Evolutionary conservation across 2,888 invertebrate genomes (phyloP).

Genomic region (Nyleta sp.): DNA sequence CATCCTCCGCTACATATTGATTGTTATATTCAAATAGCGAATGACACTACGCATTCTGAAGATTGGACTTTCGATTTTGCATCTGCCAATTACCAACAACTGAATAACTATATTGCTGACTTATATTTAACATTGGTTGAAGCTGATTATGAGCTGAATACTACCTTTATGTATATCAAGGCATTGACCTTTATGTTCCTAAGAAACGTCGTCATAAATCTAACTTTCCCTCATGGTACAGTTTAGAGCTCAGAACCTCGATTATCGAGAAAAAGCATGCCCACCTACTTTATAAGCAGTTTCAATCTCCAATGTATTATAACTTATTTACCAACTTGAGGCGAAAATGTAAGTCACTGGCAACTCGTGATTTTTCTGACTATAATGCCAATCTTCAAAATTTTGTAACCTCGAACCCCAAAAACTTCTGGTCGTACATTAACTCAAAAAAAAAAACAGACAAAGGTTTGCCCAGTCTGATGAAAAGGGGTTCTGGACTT

Average conservation of each 20-base stretch:
- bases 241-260: neutral
- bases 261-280: neutral
- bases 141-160: too few species aligned
- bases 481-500: too few species aligned
- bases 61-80: neutral
- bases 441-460: slow-evolving; percentile 16
- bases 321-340: neutral
- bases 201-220: neutral
- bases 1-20: neutral
- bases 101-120: neutral
- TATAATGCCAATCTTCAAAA: neutral
- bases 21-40: too few species aligned
- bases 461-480: too few species aligned
- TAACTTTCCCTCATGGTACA: neutral
- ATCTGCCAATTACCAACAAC: neutral
- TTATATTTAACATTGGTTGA: neutral
- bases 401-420: neutral
- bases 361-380: neutral
- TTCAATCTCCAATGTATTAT: neutral
- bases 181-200: neutral
- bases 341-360: neutral
- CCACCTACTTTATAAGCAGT: neutral
- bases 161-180: neutral
- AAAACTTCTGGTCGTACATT: slow-evolving; percentile 11
- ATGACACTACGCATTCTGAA: neutral